Evolutionary conservation across 2,888 invertebrate genomes (phyloP).

Genomic region (Podabrus alpinus): DNA sequence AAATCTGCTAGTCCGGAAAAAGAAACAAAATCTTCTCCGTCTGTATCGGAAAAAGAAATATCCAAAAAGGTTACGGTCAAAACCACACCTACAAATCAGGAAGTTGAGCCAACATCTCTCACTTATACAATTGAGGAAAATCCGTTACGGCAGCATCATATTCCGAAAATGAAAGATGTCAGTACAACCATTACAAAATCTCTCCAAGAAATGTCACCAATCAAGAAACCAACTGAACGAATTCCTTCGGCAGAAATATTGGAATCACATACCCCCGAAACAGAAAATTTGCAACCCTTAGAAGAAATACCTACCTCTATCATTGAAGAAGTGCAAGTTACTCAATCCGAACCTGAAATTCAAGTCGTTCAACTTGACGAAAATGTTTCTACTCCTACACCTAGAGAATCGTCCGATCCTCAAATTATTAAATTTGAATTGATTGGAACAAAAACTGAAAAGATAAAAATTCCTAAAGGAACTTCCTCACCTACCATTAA

Average conservation of each 20-base stretch:
- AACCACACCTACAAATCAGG: not conserved
- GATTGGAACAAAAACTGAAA: not conserved
- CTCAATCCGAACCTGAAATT: constrained; percentile 20
- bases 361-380: not conserved
- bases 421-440: not conserved
- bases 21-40: not conserved
- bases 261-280: not conserved
- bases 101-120: not conserved
- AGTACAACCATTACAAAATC: constrained; percentile 10
- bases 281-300: not conserved
- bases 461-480: not conserved
- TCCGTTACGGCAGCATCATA: not conserved
- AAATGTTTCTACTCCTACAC: too few species aligned
- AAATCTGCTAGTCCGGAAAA: not conserved
- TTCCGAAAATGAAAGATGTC: constrained; percentile 3
- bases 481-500: not conserved
- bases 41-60: not conserved
- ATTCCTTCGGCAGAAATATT: not conserved
- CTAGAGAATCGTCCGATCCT: too few species aligned
- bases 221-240: not conserved
- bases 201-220: not conserved
- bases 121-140: not conserved
- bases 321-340: constrained; percentile 32
- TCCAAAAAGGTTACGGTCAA: not conserved
- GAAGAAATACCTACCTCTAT: not conserved